phyloP scores from a whole-genome alignment of 2,888 invertebrate genomes.

The Plutella xylostella region DNA sequence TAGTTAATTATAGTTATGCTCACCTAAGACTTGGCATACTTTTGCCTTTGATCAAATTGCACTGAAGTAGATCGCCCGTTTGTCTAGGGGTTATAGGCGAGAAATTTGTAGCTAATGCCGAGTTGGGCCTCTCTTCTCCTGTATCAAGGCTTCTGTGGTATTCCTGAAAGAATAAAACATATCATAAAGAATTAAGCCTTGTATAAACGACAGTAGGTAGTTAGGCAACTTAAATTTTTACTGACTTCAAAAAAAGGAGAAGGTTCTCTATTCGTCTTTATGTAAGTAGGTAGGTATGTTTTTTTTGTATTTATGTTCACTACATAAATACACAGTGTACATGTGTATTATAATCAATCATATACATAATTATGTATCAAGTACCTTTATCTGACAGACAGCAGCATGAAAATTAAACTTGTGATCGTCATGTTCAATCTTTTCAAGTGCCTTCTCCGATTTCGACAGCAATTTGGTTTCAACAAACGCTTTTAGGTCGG shows the following conservation, averaged over 20 bases:
- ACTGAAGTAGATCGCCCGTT: constrained; percentile 59
- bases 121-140: constrained; percentile 80
- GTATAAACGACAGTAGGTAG: too few relatives aligned
- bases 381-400: constrained; percentile 26
- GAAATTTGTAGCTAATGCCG: constrained; percentile 77
- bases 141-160: constrained; percentile 87
- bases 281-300: too few relatives aligned
- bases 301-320: too few relatives aligned
- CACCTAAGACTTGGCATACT: constrained; percentile 97
- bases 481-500: constrained; percentile 90
- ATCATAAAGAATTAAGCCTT: too few relatives aligned
- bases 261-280: too few relatives aligned
- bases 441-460: constrained; percentile 91
- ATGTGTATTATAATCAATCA: too few relatives aligned
- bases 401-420: constrained; percentile 66
- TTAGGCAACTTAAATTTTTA: too few relatives aligned
- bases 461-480: constrained; percentile 92
- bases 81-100: constrained; percentile 66
- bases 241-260: too few relatives aligned
- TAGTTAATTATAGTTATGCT: too few relatives aligned
- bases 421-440: constrained; percentile 84
- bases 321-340: too few relatives aligned
- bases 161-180: constrained; percentile 66
- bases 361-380: too few relatives aligned
- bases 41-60: constrained; percentile 90